Conservation (phyloP, 2,113 vertebrate species). For the Orcinus orca region DNA sequence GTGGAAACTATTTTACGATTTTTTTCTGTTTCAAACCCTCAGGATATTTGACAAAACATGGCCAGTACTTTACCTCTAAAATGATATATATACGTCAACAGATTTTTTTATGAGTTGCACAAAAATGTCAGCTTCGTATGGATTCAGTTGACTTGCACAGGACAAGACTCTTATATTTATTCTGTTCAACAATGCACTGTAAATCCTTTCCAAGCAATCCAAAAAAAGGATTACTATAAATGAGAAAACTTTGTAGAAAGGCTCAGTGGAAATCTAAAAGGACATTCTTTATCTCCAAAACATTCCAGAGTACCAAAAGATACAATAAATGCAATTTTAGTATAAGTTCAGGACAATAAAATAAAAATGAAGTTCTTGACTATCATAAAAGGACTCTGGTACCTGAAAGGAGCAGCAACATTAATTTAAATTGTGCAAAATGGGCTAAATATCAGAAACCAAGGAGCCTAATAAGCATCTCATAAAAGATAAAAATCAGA, state of each 20-base stretch:
- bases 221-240: conserved; percentile 65
- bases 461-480: neutral
- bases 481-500: conserved; percentile 25
- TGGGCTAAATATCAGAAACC: neutral
- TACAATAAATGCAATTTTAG: conserved; percentile 22
- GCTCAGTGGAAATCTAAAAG: conserved; percentile 42
- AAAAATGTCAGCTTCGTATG: conserved; percentile 58
- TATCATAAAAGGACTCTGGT: neutral
- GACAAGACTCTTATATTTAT: conserved; percentile 53
- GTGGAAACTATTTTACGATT: neutral
- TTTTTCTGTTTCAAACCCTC: conserved; percentile 11
- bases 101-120: conserved; percentile 33
- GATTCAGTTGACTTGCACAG: conserved; percentile 60
- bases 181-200: conserved; percentile 49
- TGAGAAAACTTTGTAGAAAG: conserved; percentile 46
- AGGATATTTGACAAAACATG: conserved; percentile 10
- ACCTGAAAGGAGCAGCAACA: neutral
- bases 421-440: conserved; percentile 26
- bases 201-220: conserved; percentile 56
- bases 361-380: neutral
- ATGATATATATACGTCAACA: neutral
- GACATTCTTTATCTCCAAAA: conserved; percentile 51
- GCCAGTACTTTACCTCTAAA: conserved; percentile 15
- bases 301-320: neutral
- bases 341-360: neutral